Conservation (phyloP, 2,888 invertebrate genomes). For the Drosophila mulleri region DNA sequence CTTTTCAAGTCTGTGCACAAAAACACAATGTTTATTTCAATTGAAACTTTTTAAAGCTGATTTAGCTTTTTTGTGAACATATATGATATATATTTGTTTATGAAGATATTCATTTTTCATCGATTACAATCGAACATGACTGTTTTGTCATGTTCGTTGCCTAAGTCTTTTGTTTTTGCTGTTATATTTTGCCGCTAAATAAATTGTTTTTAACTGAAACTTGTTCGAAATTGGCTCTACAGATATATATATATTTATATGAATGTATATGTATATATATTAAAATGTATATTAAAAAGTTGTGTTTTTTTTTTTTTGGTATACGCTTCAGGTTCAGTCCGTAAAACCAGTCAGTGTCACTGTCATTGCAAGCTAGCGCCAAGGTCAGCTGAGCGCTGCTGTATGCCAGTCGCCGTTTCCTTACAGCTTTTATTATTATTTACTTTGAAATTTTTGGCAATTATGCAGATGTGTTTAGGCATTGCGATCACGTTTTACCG, state of each 20-base stretch:
- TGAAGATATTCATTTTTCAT: neutral
- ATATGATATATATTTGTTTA: neutral
- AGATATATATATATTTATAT: neutral
- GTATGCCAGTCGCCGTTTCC: constrained; percentile 30
- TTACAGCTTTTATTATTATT: constrained; percentile 30
- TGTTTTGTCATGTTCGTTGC: constrained; percentile 30
- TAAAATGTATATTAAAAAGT: constrained; percentile 8
- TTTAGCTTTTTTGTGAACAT: too few species aligned
- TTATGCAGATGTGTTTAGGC: constrained; percentile 20
- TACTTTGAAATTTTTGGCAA: constrained; percentile 7
- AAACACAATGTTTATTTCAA: neutral
- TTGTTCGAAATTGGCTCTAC: constrained; percentile 1
- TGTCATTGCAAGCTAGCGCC: constrained; percentile 58
- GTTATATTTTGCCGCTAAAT: neutral
- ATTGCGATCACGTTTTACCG: constrained; percentile 42
- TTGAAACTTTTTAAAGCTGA: neutral
- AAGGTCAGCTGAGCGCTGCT: constrained; percentile 61
- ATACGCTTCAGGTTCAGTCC: constrained; percentile 54
- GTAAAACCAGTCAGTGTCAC: constrained; percentile 71
- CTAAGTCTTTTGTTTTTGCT: constrained; percentile 50
- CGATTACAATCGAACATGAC: neutral
- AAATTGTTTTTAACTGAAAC: constrained; percentile 1
- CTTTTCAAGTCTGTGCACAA: constrained; percentile 31
- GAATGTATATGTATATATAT: neutral
- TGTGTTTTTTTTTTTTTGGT: constrained; percentile 44